These are phyloP conservation scores for Agrochola circellaris DNA, from an alignment of 2,888 invertebrate genomes.

Conservation along the genomic window DNA sequence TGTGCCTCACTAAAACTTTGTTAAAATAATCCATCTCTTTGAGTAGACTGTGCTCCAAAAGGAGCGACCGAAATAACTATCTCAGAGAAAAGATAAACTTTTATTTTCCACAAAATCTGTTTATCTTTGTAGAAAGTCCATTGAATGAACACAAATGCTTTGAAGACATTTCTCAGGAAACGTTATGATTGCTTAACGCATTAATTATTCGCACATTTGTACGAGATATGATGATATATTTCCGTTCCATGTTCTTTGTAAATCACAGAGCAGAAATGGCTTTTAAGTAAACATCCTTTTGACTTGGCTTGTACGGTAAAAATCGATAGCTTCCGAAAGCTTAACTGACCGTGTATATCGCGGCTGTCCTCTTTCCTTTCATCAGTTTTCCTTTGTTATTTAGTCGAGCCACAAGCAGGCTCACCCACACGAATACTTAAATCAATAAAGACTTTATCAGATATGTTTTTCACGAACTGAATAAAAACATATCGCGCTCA, in stretches of 20 bases:
- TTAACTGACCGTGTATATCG: slow-evolving; percentile 74
- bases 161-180: slow-evolving; percentile 22
- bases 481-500: slow-evolving; percentile 31
- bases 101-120: slow-evolving; percentile 37
- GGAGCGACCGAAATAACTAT: slow-evolving; percentile 55
- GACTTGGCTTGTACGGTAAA: slow-evolving; percentile 61
- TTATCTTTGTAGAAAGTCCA: slow-evolving; percentile 30
- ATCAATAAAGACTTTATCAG: slow-evolving; percentile 61
- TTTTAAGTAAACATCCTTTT: slow-evolving; percentile 49
- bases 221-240: slow-evolving; percentile 25
- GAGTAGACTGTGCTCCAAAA: slow-evolving; percentile 44
- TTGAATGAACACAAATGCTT: slow-evolving; percentile 37
- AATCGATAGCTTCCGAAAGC: slow-evolving; percentile 73
- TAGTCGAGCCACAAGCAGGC: slow-evolving; percentile 67
- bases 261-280: slow-evolving; percentile 36
- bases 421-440: slow-evolving; percentile 59
- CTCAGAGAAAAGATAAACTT: slow-evolving; percentile 42
- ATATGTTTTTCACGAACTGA: slow-evolving; percentile 46
- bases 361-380: slow-evolving; percentile 69
- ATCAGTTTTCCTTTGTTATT: slow-evolving; percentile 72
- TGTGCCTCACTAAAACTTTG: slow-evolving; percentile 13
- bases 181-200: slow-evolving; percentile 19
- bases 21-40: slow-evolving; percentile 47
- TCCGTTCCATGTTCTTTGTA: slow-evolving; percentile 32
- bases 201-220: slow-evolving; percentile 39